Base-by-base conservation (phyloP, 2,888 invertebrate species). In the Yponomeuta plumbellus region DNA sequence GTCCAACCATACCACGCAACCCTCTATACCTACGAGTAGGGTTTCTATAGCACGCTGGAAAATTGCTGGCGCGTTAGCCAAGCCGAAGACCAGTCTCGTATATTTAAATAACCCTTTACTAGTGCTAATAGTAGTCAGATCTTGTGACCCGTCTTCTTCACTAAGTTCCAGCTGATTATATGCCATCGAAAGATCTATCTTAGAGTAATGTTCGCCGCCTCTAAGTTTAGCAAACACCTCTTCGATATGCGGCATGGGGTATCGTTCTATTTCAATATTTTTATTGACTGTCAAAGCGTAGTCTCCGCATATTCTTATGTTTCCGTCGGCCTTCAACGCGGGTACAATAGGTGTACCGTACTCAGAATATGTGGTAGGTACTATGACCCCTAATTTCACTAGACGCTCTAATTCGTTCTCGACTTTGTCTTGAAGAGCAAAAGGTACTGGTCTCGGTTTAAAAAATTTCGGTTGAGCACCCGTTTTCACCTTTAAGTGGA, bases 401-500 rank as follows among this genome's bases (percentile, higher is more conserved):
- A 65, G 26, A 8, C 58, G 58, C 5, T 65, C 59, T 40, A 65
- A 39, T n/a, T 65, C 65, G n/a, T 23, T 44, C 11, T 75, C 73
- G 20, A 76, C 73, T 64, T 70, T 73, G n/a, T 69, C 67, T 66
- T 68, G 70, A 22, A 74, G 67, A 20, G 75, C 75, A 52, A 75
- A 76, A 11, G 75, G 74, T 57, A 75, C 70, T n/a, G 72, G 58
- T 13, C 76, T 69, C 22, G 72, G 70, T 69, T 74, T 75, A 65
- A 71, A 73, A 71, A 72, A 71, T 61, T 70, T 70, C 10, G 71
- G 70, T 10, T 11, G 21, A 13, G 66, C 17, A 63, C 68, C 66
- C 58, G 69, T 67, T 64, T 71, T 71, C 26, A 72, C 61, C 44
- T 68, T 17, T 61, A 70, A 66, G 0, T 61, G 20, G 0, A 73